phyloP scores from a whole-genome alignment of 2,888 invertebrate species.

The Hirtodrosophila duncani region DNA sequence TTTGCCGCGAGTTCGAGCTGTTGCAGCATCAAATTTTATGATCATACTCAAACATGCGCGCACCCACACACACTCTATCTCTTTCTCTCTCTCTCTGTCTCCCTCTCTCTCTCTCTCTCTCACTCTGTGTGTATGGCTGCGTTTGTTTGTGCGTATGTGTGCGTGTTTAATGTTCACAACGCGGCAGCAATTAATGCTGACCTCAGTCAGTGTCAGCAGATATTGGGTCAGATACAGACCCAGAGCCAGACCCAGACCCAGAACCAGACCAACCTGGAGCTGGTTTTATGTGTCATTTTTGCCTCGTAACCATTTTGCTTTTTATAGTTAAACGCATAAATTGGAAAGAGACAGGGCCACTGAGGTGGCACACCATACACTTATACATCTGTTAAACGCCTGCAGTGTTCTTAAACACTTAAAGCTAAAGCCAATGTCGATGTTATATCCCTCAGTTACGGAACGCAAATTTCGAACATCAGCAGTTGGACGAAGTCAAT shows the following conservation, averaged over 20 bases:
- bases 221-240: no score
- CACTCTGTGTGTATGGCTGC: background rate
- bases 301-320: slow-evolving; percentile 10
- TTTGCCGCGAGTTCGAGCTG: slow-evolving; percentile 1
- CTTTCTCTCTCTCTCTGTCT: background rate
- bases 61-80: slow-evolving; percentile 7
- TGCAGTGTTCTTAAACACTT: no score
- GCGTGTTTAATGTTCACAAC: slow-evolving; percentile 37
- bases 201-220: no score
- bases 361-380: no score
- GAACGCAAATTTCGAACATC: no score
- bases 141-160: no score
- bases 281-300: slow-evolving; percentile 6
- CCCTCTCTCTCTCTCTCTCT: background rate
- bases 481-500: no score
- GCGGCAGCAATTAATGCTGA: slow-evolving; percentile 60
- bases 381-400: no score
- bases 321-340: slow-evolving; percentile 30
- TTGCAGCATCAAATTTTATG: slow-evolving; percentile 57
- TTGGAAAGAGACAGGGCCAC: background rate
- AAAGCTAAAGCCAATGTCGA: no score
- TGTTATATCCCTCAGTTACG: no score
- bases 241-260: background rate
- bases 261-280: no score
- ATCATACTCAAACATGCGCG: slow-evolving; percentile 47